phyloP scores from a whole-genome alignment of 2,888 invertebrate genomes.

The Branchellion lobata region DNA sequence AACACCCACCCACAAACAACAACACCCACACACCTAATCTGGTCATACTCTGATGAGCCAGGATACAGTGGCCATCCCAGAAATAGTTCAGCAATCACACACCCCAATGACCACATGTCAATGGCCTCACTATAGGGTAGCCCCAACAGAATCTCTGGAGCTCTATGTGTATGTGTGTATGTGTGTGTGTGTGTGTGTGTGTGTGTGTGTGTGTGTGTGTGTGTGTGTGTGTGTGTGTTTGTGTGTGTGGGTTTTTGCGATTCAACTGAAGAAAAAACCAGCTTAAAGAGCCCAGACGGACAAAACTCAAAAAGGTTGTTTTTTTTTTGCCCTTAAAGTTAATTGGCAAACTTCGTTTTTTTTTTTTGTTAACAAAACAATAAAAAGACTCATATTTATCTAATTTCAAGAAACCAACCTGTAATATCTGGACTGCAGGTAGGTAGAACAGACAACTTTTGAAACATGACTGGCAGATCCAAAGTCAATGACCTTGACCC shows the following conservation, averaged over 20 bases:
- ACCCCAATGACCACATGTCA: slow-evolving; percentile 99
- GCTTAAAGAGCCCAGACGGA: no score
- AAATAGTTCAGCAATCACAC: slow-evolving; percentile 97
- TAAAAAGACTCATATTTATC: no score
- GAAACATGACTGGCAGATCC: slow-evolving; percentile 98
- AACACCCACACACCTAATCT: slow-evolving; percentile 54
- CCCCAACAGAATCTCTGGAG: slow-evolving; percentile 65
- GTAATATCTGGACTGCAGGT: slow-evolving; percentile 97
- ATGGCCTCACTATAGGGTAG: slow-evolving; percentile 98
- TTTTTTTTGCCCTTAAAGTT: no score
- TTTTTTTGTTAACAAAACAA: no score
- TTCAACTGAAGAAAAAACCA: no score
- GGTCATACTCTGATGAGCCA: slow-evolving; percentile 96
- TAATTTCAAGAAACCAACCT: no score
- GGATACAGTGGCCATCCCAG: slow-evolving; percentile 99
- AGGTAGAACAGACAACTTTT: slow-evolving; percentile 99
- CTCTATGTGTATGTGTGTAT: slow-evolving; percentile 61
- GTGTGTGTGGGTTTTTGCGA: no score
- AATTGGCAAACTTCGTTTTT: no score
- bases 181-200: no score
- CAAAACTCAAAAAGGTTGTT: no score
- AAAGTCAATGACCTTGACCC: slow-evolving; percentile 98
- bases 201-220: no score
- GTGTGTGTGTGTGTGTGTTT: no score
- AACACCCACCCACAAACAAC: neutral